Evolutionary conservation across 2,113 vertebrate species (phyloP).

Genomic region (Cololabis saira): DNA sequence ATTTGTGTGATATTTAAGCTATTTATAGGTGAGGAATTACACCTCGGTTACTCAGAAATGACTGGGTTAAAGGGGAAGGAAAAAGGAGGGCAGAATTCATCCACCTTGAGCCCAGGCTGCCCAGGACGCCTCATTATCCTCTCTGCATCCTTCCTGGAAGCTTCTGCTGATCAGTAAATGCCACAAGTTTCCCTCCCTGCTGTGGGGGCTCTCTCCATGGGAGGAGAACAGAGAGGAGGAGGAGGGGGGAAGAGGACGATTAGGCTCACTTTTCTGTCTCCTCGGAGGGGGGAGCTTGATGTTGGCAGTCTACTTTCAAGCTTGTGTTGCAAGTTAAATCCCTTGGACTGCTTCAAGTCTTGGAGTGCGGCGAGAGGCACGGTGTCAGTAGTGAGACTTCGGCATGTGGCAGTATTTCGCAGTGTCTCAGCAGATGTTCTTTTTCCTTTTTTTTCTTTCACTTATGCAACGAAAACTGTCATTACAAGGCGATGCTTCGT

Average conservation of each 20-base stretch:
- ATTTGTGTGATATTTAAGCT: conserved; percentile 7
- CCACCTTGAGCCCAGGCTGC: conserved; percentile 47
- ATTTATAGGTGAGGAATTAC: conserved; percentile 14
- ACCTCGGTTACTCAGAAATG: background rate
- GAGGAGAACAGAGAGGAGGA: conserved; percentile 17
- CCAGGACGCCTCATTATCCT: conserved; percentile 66
- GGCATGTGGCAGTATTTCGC: conserved; percentile 9
- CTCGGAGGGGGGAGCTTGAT: background rate
- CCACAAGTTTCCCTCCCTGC: conserved; percentile 56
- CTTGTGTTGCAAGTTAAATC: conserved; percentile 24
- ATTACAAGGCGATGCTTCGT: conserved; percentile 49
- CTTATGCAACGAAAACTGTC: conserved; percentile 26
- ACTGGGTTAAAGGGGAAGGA: background rate
- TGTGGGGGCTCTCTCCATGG: conserved; percentile 37
- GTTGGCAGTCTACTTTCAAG: conserved; percentile 15
- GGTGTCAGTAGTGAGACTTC: background rate
- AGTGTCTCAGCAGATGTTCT: conserved; percentile 11
- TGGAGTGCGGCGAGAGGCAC: conserved; percentile 22
- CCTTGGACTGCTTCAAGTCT: conserved; percentile 22
- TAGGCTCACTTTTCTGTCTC: background rate
- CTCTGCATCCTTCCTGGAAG: conserved; percentile 53
- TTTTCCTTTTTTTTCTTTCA: conserved; percentile 19
- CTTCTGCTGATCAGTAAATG: conserved; percentile 69
- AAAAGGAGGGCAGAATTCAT: conserved; percentile 22
- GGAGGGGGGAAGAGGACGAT: conserved; percentile 6